Conservation (phyloP, 2,797 vertebrate species). For the Chrosomus eos region DNA sequence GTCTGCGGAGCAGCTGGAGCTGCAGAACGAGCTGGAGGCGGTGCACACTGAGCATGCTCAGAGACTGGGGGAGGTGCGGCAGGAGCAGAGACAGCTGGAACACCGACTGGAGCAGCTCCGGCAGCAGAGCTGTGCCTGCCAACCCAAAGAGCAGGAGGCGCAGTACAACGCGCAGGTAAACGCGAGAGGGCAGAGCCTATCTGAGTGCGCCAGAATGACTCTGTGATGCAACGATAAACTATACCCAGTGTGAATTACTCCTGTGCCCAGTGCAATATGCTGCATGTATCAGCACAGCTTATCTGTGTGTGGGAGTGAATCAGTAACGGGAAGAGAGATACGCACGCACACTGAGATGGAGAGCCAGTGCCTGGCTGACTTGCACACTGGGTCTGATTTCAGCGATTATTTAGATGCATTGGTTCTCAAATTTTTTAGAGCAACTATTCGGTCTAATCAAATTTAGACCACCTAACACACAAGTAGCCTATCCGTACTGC, state of each 20-base stretch:
- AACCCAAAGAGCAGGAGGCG: constrained; percentile 90
- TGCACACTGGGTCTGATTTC: constrained; percentile 2
- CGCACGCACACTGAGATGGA: not conserved
- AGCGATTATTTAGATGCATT: not conserved
- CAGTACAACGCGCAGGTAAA: constrained; percentile 93
- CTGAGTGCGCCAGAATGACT: not conserved
- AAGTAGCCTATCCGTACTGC: not conserved
- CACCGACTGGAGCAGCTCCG: constrained; percentile 92
- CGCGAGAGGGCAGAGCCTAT: not conserved
- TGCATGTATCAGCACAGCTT: constrained; percentile 11
- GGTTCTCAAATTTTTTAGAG: not conserved
- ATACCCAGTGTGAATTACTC: constrained; percentile 19
- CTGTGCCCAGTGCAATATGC: constrained; percentile 4
- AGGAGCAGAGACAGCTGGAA: constrained; percentile 95
- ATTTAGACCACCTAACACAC: not conserved
- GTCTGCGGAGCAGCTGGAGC: constrained; percentile 90
- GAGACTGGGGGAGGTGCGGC: constrained; percentile 90
- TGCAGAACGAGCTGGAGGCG: constrained; percentile 92
- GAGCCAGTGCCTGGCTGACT: not conserved
- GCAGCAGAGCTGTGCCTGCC: constrained; percentile 92
- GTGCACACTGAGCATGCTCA: constrained; percentile 92
- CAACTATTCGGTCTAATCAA: not conserved
- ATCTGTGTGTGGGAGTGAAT: constrained; percentile 51
- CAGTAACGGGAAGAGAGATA: constrained; percentile 29
- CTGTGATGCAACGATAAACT: constrained; percentile 14